phyloP scores from a whole-genome alignment of 2,888 invertebrate genomes.

The Petrolisthes cinctipes region DNA sequence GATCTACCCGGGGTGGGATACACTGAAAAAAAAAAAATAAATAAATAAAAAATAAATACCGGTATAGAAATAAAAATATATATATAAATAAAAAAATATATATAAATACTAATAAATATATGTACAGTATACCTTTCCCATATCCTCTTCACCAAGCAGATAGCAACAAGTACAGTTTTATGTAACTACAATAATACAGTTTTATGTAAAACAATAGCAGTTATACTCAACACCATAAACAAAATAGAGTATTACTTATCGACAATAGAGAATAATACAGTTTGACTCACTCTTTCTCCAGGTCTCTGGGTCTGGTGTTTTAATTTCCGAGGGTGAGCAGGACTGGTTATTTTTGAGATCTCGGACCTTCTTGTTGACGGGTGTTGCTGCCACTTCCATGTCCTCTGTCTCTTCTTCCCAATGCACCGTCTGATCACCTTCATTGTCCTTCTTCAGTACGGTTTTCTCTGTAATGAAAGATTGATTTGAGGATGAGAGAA shows the following conservation, averaged over 20 bases:
- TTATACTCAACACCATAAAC: too few species aligned
- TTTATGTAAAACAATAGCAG: too few species aligned
- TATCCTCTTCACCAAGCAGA: too few species aligned
- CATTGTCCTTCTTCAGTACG: background rate
- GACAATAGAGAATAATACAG: background rate
- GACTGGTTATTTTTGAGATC: conserved; percentile 16
- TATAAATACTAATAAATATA: too few species aligned
- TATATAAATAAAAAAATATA: too few species aligned
- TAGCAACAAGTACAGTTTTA: too few species aligned
- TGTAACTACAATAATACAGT: too few species aligned
- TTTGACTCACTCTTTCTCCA: conserved; percentile 48
- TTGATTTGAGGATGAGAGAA: background rate
- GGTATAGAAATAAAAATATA: too few species aligned
- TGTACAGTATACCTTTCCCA: too few species aligned
- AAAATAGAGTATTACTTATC: too few species aligned
- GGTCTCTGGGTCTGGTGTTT: conserved; percentile 46
- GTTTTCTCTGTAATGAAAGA: background rate
- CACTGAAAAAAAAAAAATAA: conserved; percentile 44
- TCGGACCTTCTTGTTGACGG: conserved; percentile 33
- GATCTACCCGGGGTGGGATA: conserved; percentile 60
- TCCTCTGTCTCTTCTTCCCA: background rate
- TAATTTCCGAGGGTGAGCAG: conserved; percentile 33
- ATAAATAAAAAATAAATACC: background rate
- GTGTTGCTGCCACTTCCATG: conserved; percentile 23
- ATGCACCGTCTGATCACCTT: background rate